Percentiles rank a stretch among this genome's conserved stretches.
Conservation (phyloP, 2,113 vertebrate species). For the Neogobius melanostomus region DNA sequence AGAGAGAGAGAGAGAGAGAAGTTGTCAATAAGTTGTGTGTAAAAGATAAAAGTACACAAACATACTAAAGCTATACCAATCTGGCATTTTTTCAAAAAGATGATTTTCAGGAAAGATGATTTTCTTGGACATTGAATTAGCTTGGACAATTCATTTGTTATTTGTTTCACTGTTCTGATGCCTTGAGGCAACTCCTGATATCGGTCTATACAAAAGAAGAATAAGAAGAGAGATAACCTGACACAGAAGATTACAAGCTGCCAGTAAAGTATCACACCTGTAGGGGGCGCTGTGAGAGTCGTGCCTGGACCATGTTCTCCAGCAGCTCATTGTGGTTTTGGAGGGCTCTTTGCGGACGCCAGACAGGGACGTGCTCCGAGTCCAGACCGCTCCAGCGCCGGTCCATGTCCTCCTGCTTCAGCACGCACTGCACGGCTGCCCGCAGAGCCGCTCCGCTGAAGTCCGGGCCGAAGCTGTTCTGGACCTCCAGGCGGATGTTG, state of each 20-base stretch:
- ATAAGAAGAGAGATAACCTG: conserved; percentile 27
- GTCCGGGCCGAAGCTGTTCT: conserved; percentile 66
- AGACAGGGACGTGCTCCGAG: conserved; percentile 19
- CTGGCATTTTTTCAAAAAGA: no score
- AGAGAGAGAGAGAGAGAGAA: not conserved
- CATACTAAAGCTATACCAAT: no score
- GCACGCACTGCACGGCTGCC: conserved; percentile 77
- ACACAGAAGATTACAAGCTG: conserved; percentile 59
- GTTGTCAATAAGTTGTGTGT: no score
- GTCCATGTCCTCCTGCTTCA: conserved; percentile 84
- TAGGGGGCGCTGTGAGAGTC: conserved; percentile 61
- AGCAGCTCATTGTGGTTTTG: conserved; percentile 74
- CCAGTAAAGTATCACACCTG: not conserved
- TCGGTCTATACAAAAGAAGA: no score
- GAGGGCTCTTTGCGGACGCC: conserved; percentile 79
- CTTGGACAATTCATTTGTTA: no score
- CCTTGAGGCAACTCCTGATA: no score
- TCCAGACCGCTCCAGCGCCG: conserved; percentile 49
- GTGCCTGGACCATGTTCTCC: conserved; percentile 63
- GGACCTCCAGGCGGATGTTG: conserved; percentile 71
- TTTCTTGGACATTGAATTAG: no score
- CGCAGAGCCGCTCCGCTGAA: conserved; percentile 55
- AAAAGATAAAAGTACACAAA: no score
- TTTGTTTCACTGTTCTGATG: no score
- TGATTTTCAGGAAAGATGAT: no score